Percentiles rank a stretch among this genome's conserved stretches.
These are phyloP conservation scores for Chaunax sp. DNA, from an alignment of 2,797 vertebrate species.

Conservation along the genomic window DNA sequence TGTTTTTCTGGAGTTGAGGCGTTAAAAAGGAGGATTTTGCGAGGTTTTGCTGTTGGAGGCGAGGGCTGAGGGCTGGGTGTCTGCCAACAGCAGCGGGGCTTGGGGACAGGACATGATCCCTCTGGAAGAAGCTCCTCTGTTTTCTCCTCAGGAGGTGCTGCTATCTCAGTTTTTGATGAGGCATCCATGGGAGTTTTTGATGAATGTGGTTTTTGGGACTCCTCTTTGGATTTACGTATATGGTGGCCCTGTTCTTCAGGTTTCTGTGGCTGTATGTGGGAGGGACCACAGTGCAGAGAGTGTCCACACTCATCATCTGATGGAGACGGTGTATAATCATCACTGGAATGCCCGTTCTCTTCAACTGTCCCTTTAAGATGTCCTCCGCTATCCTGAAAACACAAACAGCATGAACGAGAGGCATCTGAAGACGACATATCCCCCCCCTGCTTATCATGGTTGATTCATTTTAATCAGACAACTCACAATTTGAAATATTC, in stretches of 20 bases:
- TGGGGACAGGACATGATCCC: constrained; percentile 61
- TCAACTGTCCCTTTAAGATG: constrained; percentile 8
- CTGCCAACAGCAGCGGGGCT: constrained; percentile 67
- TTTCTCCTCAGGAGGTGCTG: constrained; percentile 24
- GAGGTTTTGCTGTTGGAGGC: constrained; percentile 77
- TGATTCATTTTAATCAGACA: too few relatives aligned
- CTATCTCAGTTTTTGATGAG: not conserved
- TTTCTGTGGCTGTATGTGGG: not conserved
- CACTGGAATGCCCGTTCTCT: constrained; percentile 57
- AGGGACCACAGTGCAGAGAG: constrained; percentile 52
- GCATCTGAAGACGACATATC: too few relatives aligned
- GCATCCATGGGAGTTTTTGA: constrained; percentile 4
- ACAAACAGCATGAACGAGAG: not conserved
- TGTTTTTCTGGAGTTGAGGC: constrained; percentile 14
- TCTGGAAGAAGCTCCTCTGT: constrained; percentile 5
- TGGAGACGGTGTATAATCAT: constrained; percentile 60
- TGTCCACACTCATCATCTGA: constrained; percentile 69
- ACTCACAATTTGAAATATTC: too few relatives aligned
- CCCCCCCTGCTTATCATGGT: too few relatives aligned
- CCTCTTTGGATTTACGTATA: constrained; percentile 24
- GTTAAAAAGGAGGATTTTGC: constrained; percentile 54
- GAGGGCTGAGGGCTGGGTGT: constrained; percentile 46
- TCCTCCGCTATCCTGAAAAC: constrained; percentile 36
- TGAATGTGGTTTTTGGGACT: constrained; percentile 4
- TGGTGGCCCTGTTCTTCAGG: constrained; percentile 23